These are phyloP conservation scores for Nestor notabilis DNA, from an alignment of 2,113 vertebrate species.

Conservation along the genomic window DNA sequence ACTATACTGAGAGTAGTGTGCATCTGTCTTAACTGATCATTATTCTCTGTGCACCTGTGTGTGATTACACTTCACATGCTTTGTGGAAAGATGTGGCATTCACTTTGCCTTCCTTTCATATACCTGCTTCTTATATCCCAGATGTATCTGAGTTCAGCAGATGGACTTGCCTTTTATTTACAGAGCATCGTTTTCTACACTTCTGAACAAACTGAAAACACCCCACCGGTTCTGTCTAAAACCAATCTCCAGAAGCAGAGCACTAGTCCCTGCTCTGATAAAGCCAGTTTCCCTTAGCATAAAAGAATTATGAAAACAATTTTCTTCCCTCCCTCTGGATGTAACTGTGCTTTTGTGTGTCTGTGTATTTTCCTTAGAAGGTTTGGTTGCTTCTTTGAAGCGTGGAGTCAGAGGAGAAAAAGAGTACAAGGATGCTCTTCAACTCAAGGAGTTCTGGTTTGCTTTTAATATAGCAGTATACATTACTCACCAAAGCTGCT, in stretches of 20 bases:
- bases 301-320: neutral
- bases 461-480: neutral
- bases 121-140: neutral
- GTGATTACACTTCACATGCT: neutral
- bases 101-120: neutral
- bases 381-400: neutral
- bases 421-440: neutral
- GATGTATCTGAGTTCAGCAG: neutral
- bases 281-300: neutral
- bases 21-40: neutral
- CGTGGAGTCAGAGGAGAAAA: rapidly evolving
- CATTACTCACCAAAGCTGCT: neutral
- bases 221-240: neutral
- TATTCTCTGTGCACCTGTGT: neutral
- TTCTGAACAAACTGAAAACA: neutral
- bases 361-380: neutral
- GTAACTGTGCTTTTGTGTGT: neutral
- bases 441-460: neutral
- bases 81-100: neutral
- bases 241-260: neutral
- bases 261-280: neutral
- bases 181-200: neutral
- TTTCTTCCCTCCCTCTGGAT: neutral
- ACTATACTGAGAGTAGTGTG: no score
- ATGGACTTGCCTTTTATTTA: neutral